Conservation (phyloP, 2,797 vertebrate genomes). For the Halcyon badia region DNA sequence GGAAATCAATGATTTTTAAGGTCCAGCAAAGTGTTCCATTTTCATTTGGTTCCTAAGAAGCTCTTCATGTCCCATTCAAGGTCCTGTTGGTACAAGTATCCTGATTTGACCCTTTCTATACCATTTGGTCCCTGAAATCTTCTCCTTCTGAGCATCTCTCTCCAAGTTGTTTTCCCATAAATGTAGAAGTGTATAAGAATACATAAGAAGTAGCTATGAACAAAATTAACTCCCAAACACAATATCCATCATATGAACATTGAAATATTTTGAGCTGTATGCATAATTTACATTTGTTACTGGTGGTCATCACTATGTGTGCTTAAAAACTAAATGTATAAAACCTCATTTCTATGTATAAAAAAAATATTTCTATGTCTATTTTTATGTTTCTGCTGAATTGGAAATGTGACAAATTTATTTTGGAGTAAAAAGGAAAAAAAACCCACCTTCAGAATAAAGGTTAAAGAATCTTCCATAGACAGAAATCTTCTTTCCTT, state of each 20-base stretch:
- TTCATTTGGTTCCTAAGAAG: background rate
- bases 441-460: background rate
- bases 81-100: background rate
- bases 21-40: background rate
- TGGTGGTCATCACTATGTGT: background rate
- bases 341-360: background rate
- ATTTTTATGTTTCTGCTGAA: background rate
- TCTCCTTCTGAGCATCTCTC: background rate
- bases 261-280: background rate
- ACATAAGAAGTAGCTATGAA: background rate
- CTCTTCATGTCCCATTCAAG: background rate
- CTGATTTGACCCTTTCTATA: background rate
- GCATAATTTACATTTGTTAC: background rate
- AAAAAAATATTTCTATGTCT: accelerated
- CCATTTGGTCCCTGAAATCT: background rate
- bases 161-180: background rate
- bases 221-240: background rate
- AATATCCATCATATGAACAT: background rate
- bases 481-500: background rate
- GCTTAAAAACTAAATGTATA: background rate
- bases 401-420: background rate
- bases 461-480: background rate
- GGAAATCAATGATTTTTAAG: background rate
- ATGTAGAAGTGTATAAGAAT: background rate
- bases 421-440: background rate